phyloP scores from a whole-genome alignment of 2,888 invertebrate species.

The Erpobdella octoculata region DNA sequence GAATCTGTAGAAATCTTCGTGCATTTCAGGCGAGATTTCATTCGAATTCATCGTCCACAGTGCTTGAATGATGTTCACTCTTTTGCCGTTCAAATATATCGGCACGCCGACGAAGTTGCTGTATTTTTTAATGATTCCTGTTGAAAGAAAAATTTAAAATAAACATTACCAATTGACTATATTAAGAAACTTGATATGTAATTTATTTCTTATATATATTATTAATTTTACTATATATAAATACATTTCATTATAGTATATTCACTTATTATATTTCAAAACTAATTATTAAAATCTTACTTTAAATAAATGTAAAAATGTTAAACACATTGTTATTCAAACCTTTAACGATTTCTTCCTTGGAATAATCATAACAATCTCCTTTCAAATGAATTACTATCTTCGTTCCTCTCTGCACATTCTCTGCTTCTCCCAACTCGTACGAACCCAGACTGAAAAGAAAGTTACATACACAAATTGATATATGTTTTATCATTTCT shows the following conservation, averaged over 20 bases:
- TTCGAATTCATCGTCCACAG: constrained; percentile 88
- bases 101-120: constrained; percentile 93
- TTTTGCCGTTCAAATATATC: constrained; percentile 79
- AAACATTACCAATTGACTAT: background rate
- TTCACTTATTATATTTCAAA: background rate
- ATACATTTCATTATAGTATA: background rate
- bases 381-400: constrained; percentile 80
- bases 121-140: constrained; percentile 83
- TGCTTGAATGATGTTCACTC: constrained; percentile 79
- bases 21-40: constrained; percentile 74
- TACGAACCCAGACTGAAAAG: constrained; percentile 69
- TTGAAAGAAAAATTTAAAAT: background rate
- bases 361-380: constrained; percentile 79
- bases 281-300: no score
- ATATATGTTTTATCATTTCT: no score
- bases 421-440: constrained; percentile 76
- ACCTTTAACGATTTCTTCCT: constrained; percentile 74
- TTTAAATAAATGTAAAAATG: background rate
- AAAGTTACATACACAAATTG: no score
- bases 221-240: background rate
- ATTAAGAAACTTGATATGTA: background rate
- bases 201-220: background rate
- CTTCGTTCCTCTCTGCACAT: constrained; percentile 80
- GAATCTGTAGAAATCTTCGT: constrained; percentile 80
- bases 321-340: background rate